Percentiles rank a stretch among this genome's conserved stretches.
These are phyloP conservation scores for Siphonodentalium dalli DNA, from an alignment of 2,888 invertebrate genomes.

Conservation along the genomic window DNA sequence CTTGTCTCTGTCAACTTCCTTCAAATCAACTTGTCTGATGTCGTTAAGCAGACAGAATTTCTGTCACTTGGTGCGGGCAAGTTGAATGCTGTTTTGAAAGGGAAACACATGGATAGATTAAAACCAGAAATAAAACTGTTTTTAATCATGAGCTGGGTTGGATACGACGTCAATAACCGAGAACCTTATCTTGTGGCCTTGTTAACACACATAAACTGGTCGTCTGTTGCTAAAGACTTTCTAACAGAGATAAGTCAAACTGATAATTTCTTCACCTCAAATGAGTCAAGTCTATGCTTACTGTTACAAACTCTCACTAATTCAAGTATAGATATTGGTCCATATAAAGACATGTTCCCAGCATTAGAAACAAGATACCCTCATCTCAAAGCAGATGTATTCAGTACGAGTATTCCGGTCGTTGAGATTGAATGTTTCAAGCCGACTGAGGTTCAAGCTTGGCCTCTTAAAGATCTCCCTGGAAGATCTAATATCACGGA, in stretches of 20 bases:
- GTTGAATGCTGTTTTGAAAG: constrained; percentile 46
- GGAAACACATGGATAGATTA: constrained; percentile 43
- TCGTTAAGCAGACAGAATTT: constrained; percentile 48
- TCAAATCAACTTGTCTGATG: constrained; percentile 56
- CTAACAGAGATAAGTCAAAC: constrained; percentile 69
- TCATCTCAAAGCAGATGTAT: constrained; percentile 40
- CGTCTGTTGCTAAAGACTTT: constrained; percentile 47
- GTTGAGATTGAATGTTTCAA: constrained; percentile 32
- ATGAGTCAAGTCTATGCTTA: constrained; percentile 71
- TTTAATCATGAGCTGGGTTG: constrained; percentile 53
- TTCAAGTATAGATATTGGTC: constrained; percentile 64
- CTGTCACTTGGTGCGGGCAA: constrained; percentile 40
- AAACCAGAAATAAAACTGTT: constrained; percentile 53
- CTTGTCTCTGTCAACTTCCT: constrained; percentile 71
- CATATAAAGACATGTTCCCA: constrained; percentile 43
- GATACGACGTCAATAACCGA: constrained; percentile 62
- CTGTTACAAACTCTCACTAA: constrained; percentile 69
- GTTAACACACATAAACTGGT: constrained; percentile 62
- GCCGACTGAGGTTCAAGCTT: constrained; percentile 22
- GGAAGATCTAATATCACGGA: no score
- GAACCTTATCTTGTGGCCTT: constrained; percentile 70
- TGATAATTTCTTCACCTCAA: constrained; percentile 70
- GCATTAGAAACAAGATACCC: constrained; percentile 42
- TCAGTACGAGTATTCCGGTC: constrained; percentile 35
- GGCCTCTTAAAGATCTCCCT: no score